A percentile compares a stretch with the other conserved stretches of the same genome.
These are phyloP conservation scores for Halotydeus destructor DNA, from an alignment of 1,140 invertebrate species.

Conservation along the genomic window DNA sequence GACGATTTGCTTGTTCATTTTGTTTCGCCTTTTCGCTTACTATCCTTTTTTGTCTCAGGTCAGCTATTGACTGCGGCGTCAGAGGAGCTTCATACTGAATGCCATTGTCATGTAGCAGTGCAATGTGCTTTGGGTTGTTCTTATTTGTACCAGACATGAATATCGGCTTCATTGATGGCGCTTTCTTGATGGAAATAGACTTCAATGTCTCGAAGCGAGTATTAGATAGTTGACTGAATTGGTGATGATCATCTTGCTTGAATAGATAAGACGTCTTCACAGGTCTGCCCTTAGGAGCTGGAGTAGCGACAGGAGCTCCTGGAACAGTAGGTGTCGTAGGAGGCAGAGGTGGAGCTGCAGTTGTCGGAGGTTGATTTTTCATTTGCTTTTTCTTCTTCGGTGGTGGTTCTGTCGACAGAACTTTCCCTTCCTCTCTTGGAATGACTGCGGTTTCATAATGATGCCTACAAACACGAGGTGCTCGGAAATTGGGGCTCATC, in stretches of 20 bases:
- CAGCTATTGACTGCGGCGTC: constrained; percentile 59
- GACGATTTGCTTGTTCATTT: constrained; percentile 27
- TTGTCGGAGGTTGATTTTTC: background rate
- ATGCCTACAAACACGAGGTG: constrained; percentile 65
- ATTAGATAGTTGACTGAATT: constrained; percentile 43
- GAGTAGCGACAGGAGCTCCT: background rate
- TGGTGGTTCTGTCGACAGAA: constrained; percentile 39
- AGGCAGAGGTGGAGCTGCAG: background rate
- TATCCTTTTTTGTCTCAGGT: constrained; percentile 56
- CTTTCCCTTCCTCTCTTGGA: constrained; percentile 64
- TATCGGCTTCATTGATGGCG: constrained; percentile 43
- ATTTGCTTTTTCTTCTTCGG: constrained; percentile 1
- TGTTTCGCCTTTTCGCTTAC: constrained; percentile 61
- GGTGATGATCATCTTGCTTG: constrained; percentile 56
- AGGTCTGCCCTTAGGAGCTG: background rate
- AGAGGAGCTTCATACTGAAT: constrained; percentile 68
- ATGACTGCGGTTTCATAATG: constrained; percentile 55
- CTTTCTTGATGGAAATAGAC: constrained; percentile 36
- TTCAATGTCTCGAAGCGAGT: constrained; percentile 61
- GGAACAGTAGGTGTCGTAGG: background rate
- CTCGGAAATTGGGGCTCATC: constrained; percentile 47
- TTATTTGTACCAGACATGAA: constrained; percentile 33
- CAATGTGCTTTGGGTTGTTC: constrained; percentile 45
- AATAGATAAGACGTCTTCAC: constrained; percentile 59
- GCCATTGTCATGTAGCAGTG: constrained; percentile 53